Evolutionary conservation across 1,140 invertebrate genomes (phyloP), one percentile per base, ranked within the genome.

Genomic region (Homalodisca vitripennis): DNA sequence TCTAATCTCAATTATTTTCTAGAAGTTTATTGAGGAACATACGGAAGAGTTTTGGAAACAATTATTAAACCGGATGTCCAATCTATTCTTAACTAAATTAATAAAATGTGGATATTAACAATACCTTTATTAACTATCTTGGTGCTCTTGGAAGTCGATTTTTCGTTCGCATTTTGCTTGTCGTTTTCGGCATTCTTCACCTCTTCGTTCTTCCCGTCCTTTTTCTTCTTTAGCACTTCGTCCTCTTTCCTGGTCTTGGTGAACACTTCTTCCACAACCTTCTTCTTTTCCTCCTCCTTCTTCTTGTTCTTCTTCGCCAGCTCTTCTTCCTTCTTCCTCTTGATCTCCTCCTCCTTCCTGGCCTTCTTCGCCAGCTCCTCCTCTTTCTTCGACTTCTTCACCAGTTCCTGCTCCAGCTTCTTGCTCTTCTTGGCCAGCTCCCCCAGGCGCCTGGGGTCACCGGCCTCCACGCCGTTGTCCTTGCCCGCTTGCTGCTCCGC

Each of bases 351-450:
- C 27, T 24, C 55, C 55, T 60, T 60, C 6, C 26, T 26, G 2
- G 55, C 55, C 29, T 60, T 60, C 55, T 60, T 60, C 20, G 55
- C 55, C 3, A 24, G 80, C 73, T 82, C 81, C 70, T 82, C 80
- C 76, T 83, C 82, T 24, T 60, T 60, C 55, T 60, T 60, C 3
- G 55, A 26, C 24, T 60, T 60, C 70, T 83, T 81, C 31, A 79
- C 74, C 53, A 81, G 78, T 74, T 84, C 84, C 74, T 81, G 83
- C 72, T 83, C 82, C 66, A 78, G 75, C 75, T 83, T 82, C 73
- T 82, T 81, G 12, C 78, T 75, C 70, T 83, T 82, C 68, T 78
- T 77, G 68, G 80, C 10, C 14, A 60, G 26, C 27, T 60, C 55
- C 55, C 29, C 22, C 55, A 60, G 55, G 14, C 29, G 84, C 83